These are phyloP conservation scores for Stercorarius parasiticus DNA, from an alignment of 2,113 vertebrate genomes.

Conservation along the genomic window DNA sequence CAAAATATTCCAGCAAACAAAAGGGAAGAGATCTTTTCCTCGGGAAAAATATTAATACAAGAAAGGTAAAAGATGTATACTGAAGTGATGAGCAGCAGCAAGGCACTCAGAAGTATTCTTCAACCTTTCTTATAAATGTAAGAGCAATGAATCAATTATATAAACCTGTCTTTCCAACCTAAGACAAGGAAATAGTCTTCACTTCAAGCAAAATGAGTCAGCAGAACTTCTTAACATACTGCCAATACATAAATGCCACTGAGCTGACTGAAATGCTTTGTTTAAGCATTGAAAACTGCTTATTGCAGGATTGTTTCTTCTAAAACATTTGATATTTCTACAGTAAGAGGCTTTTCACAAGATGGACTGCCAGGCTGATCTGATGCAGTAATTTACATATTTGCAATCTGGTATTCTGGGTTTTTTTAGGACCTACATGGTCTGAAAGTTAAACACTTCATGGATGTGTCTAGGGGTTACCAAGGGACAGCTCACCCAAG, in stretches of 20 bases:
- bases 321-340: not conserved
- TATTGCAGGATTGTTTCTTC: not conserved
- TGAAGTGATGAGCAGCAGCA: not conserved
- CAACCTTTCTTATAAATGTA: not conserved
- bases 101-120: not conserved
- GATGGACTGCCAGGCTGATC: not conserved
- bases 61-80: not conserved
- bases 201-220: not conserved
- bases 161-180: not conserved
- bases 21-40: not conserved
- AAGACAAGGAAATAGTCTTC: not conserved
- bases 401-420: not conserved
- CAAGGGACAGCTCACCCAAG: not conserved
- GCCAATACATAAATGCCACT: not conserved
- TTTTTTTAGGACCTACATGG: not conserved
- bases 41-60: not conserved
- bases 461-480: not conserved
- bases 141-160: not conserved
- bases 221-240: not conserved
- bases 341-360: not conserved
- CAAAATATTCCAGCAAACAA: not conserved
- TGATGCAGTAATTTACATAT: not conserved
- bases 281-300: not conserved
- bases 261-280: not conserved
- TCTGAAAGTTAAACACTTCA: not conserved